Evolutionary conservation across 1,140 invertebrate species (phyloP), one percentile per base, ranked within the genome.

Genomic region (Ostrea edulis): DNA sequence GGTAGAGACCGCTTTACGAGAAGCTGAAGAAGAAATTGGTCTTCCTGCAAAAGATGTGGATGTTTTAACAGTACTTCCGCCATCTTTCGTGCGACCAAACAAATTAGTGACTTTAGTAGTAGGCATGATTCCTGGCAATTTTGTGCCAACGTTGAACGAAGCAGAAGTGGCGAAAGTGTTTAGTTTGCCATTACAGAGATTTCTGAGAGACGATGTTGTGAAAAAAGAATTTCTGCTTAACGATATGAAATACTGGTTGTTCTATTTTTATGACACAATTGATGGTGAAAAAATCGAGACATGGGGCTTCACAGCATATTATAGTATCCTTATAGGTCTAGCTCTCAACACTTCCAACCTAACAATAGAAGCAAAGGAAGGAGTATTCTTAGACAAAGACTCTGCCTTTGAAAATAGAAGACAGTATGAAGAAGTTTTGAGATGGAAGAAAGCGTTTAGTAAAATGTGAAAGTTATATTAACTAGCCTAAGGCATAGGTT

Each of bases 11-110:
- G 92, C 92, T 8, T 83, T 92, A 0, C 68, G 92, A 29, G 92
- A 92, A 85, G 87, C 92, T 22, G 81, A 92, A n/a, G 92, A 92
- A 52, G 92, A 92, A 87, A 89, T 91, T 58, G 91, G 92, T 0
- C 86, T 92, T n/a, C 22, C 54, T 29, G 87, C 87, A 55, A 29
- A 85, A 3, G 29, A 82, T 71, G 90, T 92, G 12, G 68, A 90
- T 9, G 85, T 92, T 17, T n/a, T 92, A 25, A 86, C 85, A 52
- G 87, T 91, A 25, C 84, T 92, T 51, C 85, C 91, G 0, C 51
- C 52, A 44, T 82, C 85, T 17, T 87, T 90, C 81, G 88, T 90
- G 2, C 51, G 85, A 82, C 92, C 91, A 44, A 91, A 90, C 82
- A 89, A 86, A 22, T 54, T 90, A 7, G 92, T 92, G 0, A 86